Evolutionary conservation across 2,113 vertebrate genomes (phyloP), one percentile per base, ranked within the genome.

Genomic region (Neogobius melanostomus): DNA sequence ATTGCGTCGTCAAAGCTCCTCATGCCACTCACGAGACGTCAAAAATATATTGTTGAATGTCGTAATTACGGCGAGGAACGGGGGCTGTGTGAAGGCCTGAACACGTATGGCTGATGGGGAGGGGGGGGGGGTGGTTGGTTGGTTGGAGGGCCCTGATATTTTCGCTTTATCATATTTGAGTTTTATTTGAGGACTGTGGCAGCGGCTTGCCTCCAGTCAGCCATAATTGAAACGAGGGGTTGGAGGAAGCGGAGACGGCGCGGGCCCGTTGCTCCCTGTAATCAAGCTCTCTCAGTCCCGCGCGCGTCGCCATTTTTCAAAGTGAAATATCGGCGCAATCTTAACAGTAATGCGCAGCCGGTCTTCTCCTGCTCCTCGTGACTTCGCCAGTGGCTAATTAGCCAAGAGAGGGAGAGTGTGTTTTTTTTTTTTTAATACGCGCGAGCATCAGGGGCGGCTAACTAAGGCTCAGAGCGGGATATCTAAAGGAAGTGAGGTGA

Each of bases 101-200:
- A 79, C 76, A 83, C 78, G 53, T 28, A 28, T 17, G 74, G 87
- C 89, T 80, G 6, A 6, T 1, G 1, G 43, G 83, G 81, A 79
- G 56, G 2, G 52, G 48, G 80, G 21, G 2, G 21, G 2, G 21
- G 83, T 86, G 47, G 83, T 84, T 81, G 68, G 56, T 36, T 36
- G 28, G 28, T 36, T 36, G 28, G 28, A 36, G 49, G 45, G 72
- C 76, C 74, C 84, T 87, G 79, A 84, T 87, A 86, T 81, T 89
- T 73, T 81, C 79, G 85, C 84, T 85, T 87, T 87, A 87, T 89
- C 85, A 90, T 87, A 88, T 91, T 91, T 89, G 87, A 89, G 84
- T 88, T 90, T 90, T 88, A 88, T 89, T 90, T 85, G 84, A 88
- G 84, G 84, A 82, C 49, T 74, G 77, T 80, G 85, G 88, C 85